Conservation (phyloP, 23 tunicate genomes). For the Halocynthia aurantium region DNA sequence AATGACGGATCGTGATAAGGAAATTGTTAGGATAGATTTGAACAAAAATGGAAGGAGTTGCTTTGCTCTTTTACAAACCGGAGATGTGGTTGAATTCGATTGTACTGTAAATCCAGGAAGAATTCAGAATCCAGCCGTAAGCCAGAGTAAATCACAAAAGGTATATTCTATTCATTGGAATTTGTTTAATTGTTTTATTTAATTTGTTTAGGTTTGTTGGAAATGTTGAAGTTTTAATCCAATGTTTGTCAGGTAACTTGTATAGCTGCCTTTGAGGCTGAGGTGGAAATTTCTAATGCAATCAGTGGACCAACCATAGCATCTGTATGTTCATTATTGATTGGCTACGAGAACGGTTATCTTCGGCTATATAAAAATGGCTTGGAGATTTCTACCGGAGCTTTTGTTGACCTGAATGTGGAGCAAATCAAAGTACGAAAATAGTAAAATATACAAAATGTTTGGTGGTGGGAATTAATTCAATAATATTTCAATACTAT, state of each 20-base stretch:
- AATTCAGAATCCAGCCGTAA: constrained; percentile 1
- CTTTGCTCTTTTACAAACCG: constrained; percentile 30
- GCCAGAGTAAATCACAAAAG: constrained; percentile 20
- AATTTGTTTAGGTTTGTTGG: neutral
- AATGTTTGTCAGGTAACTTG: neutral
- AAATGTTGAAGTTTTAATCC: neutral
- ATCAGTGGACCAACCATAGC: neutral
- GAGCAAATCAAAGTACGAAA: neutral
- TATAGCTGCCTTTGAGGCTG: constrained; percentile 9
- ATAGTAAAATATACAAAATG: no score
- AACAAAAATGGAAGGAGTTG: constrained; percentile 22
- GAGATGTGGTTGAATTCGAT: constrained; percentile 40
- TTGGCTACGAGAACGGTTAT: constrained; percentile 58
- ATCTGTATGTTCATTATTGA: constrained; percentile 16
- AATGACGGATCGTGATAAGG: constrained; percentile 23
- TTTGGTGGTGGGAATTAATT: neutral
- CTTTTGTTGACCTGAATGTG: neutral
- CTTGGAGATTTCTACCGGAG: neutral
- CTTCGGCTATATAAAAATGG: constrained; percentile 34
- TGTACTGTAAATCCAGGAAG: constrained; percentile 50
- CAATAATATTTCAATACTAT: no score
- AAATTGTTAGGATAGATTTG: constrained; percentile 11
- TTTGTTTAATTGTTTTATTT: neutral
- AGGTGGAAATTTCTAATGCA: constrained; percentile 17
- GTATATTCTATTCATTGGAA: constrained; percentile 6